Evolutionary conservation across 2,113 vertebrate species (phyloP), one percentile per base, ranked within the genome.

Genomic region (Blennius ocellaris): DNA sequence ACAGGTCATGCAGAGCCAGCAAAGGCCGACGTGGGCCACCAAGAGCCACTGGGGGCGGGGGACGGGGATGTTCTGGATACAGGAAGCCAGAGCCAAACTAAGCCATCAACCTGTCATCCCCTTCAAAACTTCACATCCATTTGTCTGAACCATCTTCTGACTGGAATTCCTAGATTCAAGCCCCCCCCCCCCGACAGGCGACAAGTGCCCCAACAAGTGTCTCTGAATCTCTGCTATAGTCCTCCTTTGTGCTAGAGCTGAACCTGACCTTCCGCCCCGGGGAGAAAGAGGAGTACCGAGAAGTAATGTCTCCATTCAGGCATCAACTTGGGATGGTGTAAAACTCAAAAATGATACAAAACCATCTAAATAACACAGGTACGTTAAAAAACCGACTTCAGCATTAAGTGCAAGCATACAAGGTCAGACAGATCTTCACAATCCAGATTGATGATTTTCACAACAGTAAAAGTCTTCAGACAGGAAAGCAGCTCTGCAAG

Each of bases 101-200:
- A 69, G 66, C 73, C 78, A 83, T 83, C 63, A 82, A 85, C 72
- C 77, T 87, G 64, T 85, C 81, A 70, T 69, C 80, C 67, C 62
- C 64, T 45, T 76, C 38, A 49, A 50, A 55, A 58, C 54, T 62
- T 63, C 61, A 74, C 11, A 44, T 53, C 54, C 61, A 70, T 80
- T 52, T 81, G 72, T 69, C 81, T 58, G 30, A 30, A 50, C 47
- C 51, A 47, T 65, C 53, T 17, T 69, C 43, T 40, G 63, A 82
- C 41, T 67, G 69, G 58, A 81, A 57, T 43, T 67, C 75, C 76
- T 76, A 72, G 69, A 87, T 45, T 48, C 41, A 21, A 52, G 40
- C 14, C 61, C 51, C 68, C 14, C 61, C 51, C 68, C 21, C 56
- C 61, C 58, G 51, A 75, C 70, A 67, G 67, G 21, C 0, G 8